A percentile compares a stretch with the other conserved stretches of the same genome.
Conservation (phyloP, 2,113 vertebrate species). For the Cottus gobio region DNA sequence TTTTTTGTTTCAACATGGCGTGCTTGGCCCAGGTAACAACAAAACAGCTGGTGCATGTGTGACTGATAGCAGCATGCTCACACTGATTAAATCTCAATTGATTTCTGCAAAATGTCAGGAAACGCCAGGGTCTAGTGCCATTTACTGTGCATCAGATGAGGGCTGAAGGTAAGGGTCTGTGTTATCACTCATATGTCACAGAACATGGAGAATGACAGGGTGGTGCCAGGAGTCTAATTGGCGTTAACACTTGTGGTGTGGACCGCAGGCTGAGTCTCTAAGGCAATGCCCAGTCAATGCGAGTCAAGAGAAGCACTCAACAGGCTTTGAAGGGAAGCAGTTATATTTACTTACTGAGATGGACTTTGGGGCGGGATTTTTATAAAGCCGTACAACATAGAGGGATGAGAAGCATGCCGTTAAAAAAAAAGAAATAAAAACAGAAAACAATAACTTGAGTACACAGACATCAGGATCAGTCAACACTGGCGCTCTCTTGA, state of each 20-base stretch:
- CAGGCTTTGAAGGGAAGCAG: constrained; percentile 73
- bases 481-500: constrained; percentile 40
- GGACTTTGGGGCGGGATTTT: constrained; percentile 36
- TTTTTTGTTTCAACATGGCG: neutral
- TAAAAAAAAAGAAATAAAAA: constrained; percentile 62
- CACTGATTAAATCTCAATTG: constrained; percentile 89
- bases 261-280: constrained; percentile 58
- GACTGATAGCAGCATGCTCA: constrained; percentile 82
- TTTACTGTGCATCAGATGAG: constrained; percentile 88
- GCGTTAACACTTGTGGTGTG: constrained; percentile 72
- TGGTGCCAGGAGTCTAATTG: constrained; percentile 79
- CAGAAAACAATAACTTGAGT: constrained; percentile 65
- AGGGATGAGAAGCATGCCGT: constrained; percentile 43
- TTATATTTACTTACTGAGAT: constrained; percentile 72
- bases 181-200: constrained; percentile 88
- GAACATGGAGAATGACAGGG: constrained; percentile 74
- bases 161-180: constrained; percentile 86
- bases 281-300: constrained; percentile 72
- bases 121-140: constrained; percentile 84
- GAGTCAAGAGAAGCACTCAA: constrained; percentile 72
- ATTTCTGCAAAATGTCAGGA: constrained; percentile 91
- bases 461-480: constrained; percentile 60
- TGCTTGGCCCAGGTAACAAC: constrained; percentile 61
- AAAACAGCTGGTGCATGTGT: constrained; percentile 78
- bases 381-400: constrained; percentile 58